Evolutionary conservation across 2,888 invertebrate genomes (phyloP), one percentile per base, ranked within the genome.

Genomic region (Criorhina ranunculi): DNA sequence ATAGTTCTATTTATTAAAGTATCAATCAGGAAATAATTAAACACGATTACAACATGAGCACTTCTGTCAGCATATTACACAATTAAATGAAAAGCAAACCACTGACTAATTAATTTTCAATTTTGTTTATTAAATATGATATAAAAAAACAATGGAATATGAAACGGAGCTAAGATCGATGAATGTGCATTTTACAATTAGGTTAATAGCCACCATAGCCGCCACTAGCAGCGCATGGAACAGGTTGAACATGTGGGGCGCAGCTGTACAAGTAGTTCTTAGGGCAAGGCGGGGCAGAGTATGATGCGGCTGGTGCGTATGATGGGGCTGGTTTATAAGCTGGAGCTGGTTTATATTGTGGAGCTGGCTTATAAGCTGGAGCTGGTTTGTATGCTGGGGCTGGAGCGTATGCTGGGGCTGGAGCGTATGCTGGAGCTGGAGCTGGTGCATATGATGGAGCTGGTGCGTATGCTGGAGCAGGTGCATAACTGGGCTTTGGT

Each of bases 221-320:
- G 64, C 77, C 51, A 49, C 59, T 40, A n/a, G 85, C 42, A 8
- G 75, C 17, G 67, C 89, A 89, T 7, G 89, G 88, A 31, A 87
- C 88, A 12, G 87, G 87, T 57, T 85, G 87, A 4, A 89, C 49
- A 9, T 87, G 86, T 17, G 90, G 87, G 29, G 87, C 86, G 66
- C 89, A 90, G 62, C 89, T 89, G 76, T 89, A 87, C 8, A 89
- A 33, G 12, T 88, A 90, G 79, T 60, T 90, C 17, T 79, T 86
- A 3, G 90, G 87, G 78, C 89, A 90, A 6, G 88, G 73, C 31
- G 89, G 87, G 1, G 79, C 75, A 5, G 88, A 77, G 11, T 82
- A 64, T 49, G 77, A 73, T 15, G 77, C 31, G 3, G 60, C 55
- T 9, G 80, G 67, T 0, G 46, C 44, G 12, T 76, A 76, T 7